phyloP scores from a whole-genome alignment of 2,888 invertebrate genomes.

The Octonoba sinensis region DNA sequence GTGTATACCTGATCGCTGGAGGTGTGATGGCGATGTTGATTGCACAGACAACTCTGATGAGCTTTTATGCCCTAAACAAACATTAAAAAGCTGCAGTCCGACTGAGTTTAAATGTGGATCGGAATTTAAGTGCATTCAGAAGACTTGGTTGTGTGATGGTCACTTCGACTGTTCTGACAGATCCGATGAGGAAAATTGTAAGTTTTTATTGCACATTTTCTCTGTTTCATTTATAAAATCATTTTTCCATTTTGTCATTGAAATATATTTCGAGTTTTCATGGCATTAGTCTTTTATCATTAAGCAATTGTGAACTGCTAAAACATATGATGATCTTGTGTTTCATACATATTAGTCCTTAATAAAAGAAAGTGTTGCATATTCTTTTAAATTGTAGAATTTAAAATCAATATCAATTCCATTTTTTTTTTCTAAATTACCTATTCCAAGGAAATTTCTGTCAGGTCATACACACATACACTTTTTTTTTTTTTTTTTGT shows the following conservation, averaged over 20 bases:
- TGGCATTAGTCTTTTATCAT: neutral
- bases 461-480: too few relatives aligned
- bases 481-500: too few relatives aligned
- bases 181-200: slow-evolving; percentile 70
- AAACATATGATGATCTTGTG: too few relatives aligned
- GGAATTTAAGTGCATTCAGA: slow-evolving; percentile 36
- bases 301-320: too few relatives aligned
- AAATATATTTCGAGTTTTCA: neutral
- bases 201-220: slow-evolving; percentile 10
- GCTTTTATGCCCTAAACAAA: slow-evolving; percentile 47
- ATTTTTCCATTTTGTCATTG: neutral
- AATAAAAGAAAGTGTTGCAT: too few relatives aligned
- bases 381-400: too few relatives aligned
- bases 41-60: slow-evolving; percentile 67
- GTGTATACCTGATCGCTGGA: slow-evolving; percentile 67
- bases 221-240: neutral
- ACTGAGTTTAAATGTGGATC: slow-evolving; percentile 63
- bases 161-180: slow-evolving; percentile 70
- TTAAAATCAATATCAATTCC: too few relatives aligned
- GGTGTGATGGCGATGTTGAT: slow-evolving; percentile 74
- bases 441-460: too few relatives aligned
- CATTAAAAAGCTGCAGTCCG: slow-evolving; percentile 22
- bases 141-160: slow-evolving; percentile 66
- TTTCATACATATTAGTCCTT: too few relatives aligned
- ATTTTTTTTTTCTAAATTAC: too few relatives aligned